Evolutionary conservation across 92 coral and sea anemone species (phyloP), one percentile per base, ranked within the genome.

Genomic region (Galaxea fascicularis): DNA sequence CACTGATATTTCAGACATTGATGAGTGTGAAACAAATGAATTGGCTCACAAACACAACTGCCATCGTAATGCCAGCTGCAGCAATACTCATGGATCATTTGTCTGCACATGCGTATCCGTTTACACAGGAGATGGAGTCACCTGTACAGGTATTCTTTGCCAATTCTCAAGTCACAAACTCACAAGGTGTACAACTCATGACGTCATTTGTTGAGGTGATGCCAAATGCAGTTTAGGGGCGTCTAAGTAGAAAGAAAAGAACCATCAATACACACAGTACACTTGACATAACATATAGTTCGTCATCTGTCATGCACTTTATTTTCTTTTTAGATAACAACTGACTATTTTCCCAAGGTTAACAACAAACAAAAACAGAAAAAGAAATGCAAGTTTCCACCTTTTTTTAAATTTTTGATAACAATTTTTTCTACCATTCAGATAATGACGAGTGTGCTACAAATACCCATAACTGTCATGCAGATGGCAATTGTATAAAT

Each of bases 41-140:
- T 46, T 71, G 60, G 72, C 75, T 59, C 68, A 89, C 71, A 89
- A 56, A 25, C 92, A 94, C 35, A 94, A 94, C 87, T 94, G 98
- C 47, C 98, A 94, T 82, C 87, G 49, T n/a, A 94, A 94, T 59
- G 95, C 98, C 13, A 89, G 90, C 24, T 94, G 98, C 73, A 66
- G 89, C 16, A 94, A 94, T 67, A 94, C 95, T 0, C 90, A 87
- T 52, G 98, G 98, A 63, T 89, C 93, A 22, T 89, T 89, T 22
- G 41, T 3, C 20, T 94, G 98, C 52, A 89, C 93, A 9, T 94
- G 98, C 27, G 83, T 92, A 21, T 31, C 90, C 7, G 98, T 94
- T 3, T 94, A 94, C 92, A 94, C 98, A n/a, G 98, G 98, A 31
- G 93, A 94, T 73, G 95, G 95, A 3, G 89, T 84, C 39, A 80